Evolutionary conservation across 2,113 vertebrate species (phyloP).

Genomic region (Oreochromis tanganicae): DNA sequence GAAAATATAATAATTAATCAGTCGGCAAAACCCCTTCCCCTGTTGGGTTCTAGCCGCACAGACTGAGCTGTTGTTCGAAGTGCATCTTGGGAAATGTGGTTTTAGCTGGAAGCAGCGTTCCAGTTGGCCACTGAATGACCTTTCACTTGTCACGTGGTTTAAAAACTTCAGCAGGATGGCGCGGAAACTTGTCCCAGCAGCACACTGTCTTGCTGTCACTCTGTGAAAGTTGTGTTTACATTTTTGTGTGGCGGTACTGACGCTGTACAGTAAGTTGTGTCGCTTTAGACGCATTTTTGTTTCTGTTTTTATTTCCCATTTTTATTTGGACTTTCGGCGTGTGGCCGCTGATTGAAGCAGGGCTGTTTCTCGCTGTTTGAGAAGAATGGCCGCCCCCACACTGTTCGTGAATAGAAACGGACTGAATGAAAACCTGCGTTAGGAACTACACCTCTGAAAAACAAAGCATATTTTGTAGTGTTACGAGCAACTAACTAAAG

Average conservation of each 20-base stretch:
- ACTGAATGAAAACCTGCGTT: not conserved
- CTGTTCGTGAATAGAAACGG: not conserved
- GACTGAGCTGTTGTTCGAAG: not conserved
- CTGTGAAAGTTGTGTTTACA: not conserved
- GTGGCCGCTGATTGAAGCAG: not conserved
- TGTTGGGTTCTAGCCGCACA: not conserved
- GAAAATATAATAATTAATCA: not conserved
- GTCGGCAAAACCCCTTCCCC: not conserved
- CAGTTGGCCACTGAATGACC: conserved; percentile 46
- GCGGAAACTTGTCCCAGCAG: conserved; percentile 41
- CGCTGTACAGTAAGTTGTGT: not conserved
- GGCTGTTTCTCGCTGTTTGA: not conserved
- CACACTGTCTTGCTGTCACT: not conserved
- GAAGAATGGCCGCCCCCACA: not conserved
- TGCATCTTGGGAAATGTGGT: conserved; percentile 48
- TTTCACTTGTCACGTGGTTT: conserved; percentile 64
- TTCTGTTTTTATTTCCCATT: not conserved
- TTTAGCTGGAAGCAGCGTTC: not conserved
- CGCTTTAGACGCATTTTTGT: not conserved
- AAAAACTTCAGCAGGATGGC: conserved; percentile 56
- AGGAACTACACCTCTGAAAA: not conserved
- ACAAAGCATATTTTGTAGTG: not conserved
- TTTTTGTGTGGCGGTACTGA: not conserved
- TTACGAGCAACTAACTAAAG: too few species aligned
- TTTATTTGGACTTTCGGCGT: not conserved